Percentiles rank a stretch among this genome's conserved stretches.
phyloP scores from a whole-genome alignment of 2,113 vertebrate genomes.

The Ascaphus truei region DNA sequence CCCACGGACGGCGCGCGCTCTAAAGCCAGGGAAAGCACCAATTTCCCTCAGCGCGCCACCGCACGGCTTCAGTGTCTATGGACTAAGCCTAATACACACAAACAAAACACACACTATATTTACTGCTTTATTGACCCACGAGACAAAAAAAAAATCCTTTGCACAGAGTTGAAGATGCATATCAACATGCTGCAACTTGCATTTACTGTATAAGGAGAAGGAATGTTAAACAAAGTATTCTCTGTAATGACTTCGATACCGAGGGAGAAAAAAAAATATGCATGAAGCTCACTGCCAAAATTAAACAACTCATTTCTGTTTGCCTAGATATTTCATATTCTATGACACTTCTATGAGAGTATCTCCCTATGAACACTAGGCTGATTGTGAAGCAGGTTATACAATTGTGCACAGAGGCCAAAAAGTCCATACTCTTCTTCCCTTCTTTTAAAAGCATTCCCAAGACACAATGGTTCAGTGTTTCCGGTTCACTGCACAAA shows the following conservation, averaged over 20 bases:
- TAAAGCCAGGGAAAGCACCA: too few species aligned
- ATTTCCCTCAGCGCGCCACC: too few species aligned
- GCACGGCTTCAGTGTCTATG: too few species aligned
- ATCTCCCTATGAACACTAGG: neutral
- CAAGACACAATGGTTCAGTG: constrained; percentile 11
- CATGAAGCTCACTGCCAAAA: constrained; percentile 7
- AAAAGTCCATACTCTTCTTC: constrained; percentile 14
- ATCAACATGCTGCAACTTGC: constrained; percentile 15
- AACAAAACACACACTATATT: too few species aligned
- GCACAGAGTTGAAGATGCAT: neutral
- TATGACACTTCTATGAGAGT: neutral
- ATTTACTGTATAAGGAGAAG: neutral
- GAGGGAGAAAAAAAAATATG: neutral
- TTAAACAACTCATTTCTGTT: constrained; percentile 22
- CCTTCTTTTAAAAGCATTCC: constrained; percentile 14
- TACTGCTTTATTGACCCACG: neutral
- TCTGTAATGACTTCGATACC: constrained; percentile 19
- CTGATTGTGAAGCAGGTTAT: neutral
- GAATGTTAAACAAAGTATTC: constrained; percentile 32
- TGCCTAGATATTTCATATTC: constrained; percentile 8
- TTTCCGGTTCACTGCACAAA: constrained; percentile 23
- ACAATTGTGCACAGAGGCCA: constrained; percentile 15
- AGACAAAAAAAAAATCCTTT: constrained; percentile 9
- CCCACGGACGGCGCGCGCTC: too few species aligned
- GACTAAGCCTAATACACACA: too few species aligned